Conservation (phyloP, 2,888 invertebrate genomes). For the Dasysyrphus albostriatus region DNA sequence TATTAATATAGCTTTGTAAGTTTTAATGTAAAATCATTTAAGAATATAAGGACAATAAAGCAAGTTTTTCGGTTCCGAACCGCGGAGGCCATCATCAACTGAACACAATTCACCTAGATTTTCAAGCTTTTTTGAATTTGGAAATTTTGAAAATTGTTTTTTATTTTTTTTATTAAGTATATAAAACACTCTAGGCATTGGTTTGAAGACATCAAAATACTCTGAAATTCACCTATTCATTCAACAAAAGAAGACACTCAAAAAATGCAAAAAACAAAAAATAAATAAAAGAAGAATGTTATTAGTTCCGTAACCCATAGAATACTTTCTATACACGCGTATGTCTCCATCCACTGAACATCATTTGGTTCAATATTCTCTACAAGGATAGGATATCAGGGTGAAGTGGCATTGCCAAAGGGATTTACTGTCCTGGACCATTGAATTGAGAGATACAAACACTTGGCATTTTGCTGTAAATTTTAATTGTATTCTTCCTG, state of each 20-base stretch:
- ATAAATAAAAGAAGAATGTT: conserved; percentile 52
- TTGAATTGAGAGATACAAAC: conserved; percentile 47
- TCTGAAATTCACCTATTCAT: conserved; percentile 23
- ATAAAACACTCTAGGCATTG: too few species aligned
- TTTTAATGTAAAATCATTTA: too few species aligned
- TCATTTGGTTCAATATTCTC: conserved; percentile 56
- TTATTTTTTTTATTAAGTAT: too few species aligned
- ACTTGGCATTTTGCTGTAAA: conserved; percentile 54
- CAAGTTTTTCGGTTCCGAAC: too few species aligned
- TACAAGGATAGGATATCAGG: conserved; percentile 17
- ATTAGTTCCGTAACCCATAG: conserved; percentile 45
- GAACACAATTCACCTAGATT: too few species aligned
- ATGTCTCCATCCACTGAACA: conserved; percentile 37
- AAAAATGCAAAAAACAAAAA: conserved; percentile 35
- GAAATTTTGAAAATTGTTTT: too few species aligned
- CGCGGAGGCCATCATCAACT: too few species aligned
- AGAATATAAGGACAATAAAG: too few species aligned
- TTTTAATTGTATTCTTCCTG: conserved; percentile 62
- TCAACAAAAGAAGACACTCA: conserved; percentile 36
- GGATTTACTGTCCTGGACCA: conserved; percentile 46
- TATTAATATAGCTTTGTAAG: too few species aligned
- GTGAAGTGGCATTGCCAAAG: conserved; percentile 7
- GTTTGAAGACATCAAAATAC: too few species aligned
- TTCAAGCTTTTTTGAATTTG: too few species aligned
- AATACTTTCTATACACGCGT: conserved; percentile 22